These are phyloP conservation scores for Astreopora myriophthalma DNA, from an alignment of 64 coral and sea anemone species.

Conservation along the genomic window DNA sequence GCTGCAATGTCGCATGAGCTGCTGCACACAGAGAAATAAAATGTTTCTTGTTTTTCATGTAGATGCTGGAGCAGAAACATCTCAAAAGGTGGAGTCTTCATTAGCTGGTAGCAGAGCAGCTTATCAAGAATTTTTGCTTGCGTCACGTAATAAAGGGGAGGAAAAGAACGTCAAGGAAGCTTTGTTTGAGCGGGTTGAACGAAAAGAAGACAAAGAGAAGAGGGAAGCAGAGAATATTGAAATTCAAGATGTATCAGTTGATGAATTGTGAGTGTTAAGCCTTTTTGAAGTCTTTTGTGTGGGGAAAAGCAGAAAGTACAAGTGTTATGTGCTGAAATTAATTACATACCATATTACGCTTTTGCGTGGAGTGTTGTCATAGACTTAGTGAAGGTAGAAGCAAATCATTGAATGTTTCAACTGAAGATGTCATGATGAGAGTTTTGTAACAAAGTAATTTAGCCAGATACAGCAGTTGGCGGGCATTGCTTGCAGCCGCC, in stretches of 20 bases:
- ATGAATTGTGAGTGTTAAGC: constrained; percentile 44
- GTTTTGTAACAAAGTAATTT: too few species aligned
- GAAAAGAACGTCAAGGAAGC: constrained; percentile 17
- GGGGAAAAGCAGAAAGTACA: background rate
- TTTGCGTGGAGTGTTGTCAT: too few species aligned
- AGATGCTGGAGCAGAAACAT: background rate
- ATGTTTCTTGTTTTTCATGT: background rate
- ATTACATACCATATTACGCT: too few species aligned
- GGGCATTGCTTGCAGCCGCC: too few species aligned
- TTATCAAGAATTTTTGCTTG: constrained; percentile 70
- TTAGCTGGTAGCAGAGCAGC: constrained; percentile 48
- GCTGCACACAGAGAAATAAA: too few species aligned
- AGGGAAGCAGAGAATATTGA: constrained; percentile 34
- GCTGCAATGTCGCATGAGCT: too few species aligned
- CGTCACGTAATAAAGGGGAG: background rate
- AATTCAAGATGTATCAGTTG: constrained; percentile 58
- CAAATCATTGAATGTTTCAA: too few species aligned
- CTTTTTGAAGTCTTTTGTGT: background rate
- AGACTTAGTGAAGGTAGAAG: too few species aligned
- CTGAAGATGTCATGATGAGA: too few species aligned
- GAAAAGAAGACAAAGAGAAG: constrained; percentile 40
- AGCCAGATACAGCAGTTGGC: too few species aligned
- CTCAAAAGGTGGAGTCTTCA: background rate
- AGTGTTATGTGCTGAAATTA: background rate
- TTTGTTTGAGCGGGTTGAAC: constrained; percentile 9